Base-by-base conservation (phyloP, 2,797 vertebrate species). In the Hipposideros larvatus region DNA sequence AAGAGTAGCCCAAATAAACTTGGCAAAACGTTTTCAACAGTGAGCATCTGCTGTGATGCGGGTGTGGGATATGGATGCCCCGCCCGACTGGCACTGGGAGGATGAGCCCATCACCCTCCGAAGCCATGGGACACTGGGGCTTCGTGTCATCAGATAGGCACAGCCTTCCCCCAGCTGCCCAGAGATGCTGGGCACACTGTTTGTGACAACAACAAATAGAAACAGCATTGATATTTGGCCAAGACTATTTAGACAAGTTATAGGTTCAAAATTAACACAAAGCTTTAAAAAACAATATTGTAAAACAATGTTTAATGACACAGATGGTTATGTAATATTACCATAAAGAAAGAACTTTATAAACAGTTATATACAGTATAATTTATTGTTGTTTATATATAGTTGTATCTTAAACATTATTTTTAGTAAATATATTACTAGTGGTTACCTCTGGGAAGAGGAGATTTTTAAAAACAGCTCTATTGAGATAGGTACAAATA, bases 391-490 rank as follows among this genome's bases (percentile, higher is more conserved):
- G 48, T 51, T 51, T 51, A 51, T 15, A 51, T 51, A 51, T 51
- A 51, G 84, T 63, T 80, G 9, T 19, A 34, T 65, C 21, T 48
- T 84, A 10, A 82, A 87, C 90, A 21, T 89, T 71, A 65, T 65
- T 94, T 93, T 51, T 92, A 70, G 37, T 83, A 87, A 91, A 31
- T 79, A 34, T 68, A 71, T 94, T 86, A 78, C 28, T 21, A 37
- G 28, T 34, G 11, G 0, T 68, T 61, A 59, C 21, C 53, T 41
- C 37, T 79, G 34, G 63, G 19, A 97, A 18, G 26, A 55, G 70
- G 48, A 7, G 9, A 11, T 61, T 71, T 57, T 90, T 63, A 28
- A 86, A 68, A 86, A 74, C 24, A 71, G 48, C 48, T 86, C 82
- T 74, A 68, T 24, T 85, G 55, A 85, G 71, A 80, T 63, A 21